These are phyloP conservation scores for Lysandra bellargus DNA, from an alignment of 2,888 invertebrate species.

Conservation along the genomic window DNA sequence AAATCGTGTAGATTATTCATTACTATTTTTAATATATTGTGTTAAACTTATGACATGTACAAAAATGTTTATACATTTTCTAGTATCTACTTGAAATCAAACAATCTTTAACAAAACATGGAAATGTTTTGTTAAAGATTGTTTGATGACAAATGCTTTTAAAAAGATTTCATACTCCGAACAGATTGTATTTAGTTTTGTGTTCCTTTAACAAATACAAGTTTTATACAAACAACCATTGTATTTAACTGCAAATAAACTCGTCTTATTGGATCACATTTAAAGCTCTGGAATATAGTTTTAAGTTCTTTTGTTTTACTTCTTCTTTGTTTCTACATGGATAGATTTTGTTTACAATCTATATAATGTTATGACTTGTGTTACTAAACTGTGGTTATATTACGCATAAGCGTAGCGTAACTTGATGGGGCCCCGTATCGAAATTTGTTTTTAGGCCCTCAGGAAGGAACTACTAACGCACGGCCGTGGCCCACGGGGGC, in stretches of 20 bases:
- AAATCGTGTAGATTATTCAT: too few species aligned
- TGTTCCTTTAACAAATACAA: constrained; percentile 11
- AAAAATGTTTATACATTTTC: not conserved
- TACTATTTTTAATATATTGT: too few species aligned
- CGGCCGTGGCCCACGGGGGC: too few species aligned
- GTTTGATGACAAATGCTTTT: not conserved
- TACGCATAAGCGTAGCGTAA: too few species aligned
- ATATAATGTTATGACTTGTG: not conserved
- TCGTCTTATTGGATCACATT: constrained; percentile 16
- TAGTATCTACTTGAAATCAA: not conserved
- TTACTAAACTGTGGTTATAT: too few species aligned
- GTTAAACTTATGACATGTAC: not conserved
- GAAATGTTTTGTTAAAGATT: too few species aligned
- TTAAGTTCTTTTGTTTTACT: not conserved
- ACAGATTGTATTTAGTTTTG: not conserved
- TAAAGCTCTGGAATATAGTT: constrained; percentile 8
- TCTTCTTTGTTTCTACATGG: not conserved
- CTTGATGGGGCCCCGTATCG: too few species aligned
- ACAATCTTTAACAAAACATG: not conserved
- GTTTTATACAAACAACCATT: constrained; percentile 6
- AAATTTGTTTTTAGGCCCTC: too few species aligned
- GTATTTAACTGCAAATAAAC: constrained; percentile 23
- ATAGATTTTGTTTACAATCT: not conserved
- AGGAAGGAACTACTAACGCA: too few species aligned
- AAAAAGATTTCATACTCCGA: constrained; percentile 1